Base-by-base conservation (phyloP, 2,113 vertebrate genomes). In the Pycnonotus jocosus region DNA sequence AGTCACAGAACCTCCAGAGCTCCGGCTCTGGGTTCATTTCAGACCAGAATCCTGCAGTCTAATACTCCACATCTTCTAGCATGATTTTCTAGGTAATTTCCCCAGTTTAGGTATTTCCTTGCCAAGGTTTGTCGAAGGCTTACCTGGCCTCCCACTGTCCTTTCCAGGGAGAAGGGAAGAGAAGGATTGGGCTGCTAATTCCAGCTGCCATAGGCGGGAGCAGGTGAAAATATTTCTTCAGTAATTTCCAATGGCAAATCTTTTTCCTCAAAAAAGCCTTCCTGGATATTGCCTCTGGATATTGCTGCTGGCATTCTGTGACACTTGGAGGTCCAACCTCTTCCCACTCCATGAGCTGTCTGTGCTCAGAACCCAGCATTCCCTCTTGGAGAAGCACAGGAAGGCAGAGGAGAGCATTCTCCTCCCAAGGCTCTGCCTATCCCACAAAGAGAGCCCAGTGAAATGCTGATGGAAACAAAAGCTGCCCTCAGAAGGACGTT, bases 301-400 rank as follows among this genome's bases (percentile, higher is more conserved):
- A 7, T 28, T 85, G 47, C 38, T 79, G 73, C 72, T 83, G 81
- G 50, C 50, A 48, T 5, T 2, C 11, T 48, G 28, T 38, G 85
- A 50, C 31, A 35, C 27, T 22, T 12, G 38, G 57, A 81, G 45
- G 22, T 45, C 14, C 60, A 78, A 7, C 2, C 16, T 68, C 40
- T 71, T n/a, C 31, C 54, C 31, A 50, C 33, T 14, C 37, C 1
- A 0, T 2, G 27, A 3, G 1, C 68, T 19, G 35, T 15, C 24
- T 1, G 2, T 65, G 45, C 50, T 66, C 2, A 0, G 20, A 10
- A 30, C 33, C 31, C 44, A 40, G 25, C 16, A 57, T n/a, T 81
- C 64, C 69, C 54, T 27, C 31, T 4, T 2, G 2, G 54, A 1
- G 5, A 64, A 42, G 62, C 38, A 54, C 19, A 53, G 53, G 47